Percentiles rank a stretch among this genome's conserved stretches.
Evolutionary conservation across 2,888 invertebrate genomes (phyloP).

Genomic region (Athalia cordata): DNA sequence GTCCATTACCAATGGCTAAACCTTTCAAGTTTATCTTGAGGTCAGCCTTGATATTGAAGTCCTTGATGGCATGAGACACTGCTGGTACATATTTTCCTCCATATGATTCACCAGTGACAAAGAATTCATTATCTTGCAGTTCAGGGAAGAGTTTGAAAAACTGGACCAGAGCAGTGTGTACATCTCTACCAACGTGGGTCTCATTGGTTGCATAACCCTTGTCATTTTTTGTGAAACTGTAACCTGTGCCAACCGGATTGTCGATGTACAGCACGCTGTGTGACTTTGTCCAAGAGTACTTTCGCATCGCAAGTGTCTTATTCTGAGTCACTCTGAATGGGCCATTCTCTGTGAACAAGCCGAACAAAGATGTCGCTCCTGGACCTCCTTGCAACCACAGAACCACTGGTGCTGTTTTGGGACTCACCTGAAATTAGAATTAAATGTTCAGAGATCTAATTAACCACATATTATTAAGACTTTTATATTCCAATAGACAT

Average conservation of each 20-base stretch:
- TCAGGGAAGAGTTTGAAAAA: slow-evolving; percentile 91
- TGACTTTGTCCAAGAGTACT: slow-evolving; percentile 86
- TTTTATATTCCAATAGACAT: background rate
- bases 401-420: slow-evolving; percentile 81
- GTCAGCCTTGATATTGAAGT: slow-evolving; percentile 77
- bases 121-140: slow-evolving; percentile 85
- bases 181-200: slow-evolving; percentile 85
- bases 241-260: slow-evolving; percentile 95
- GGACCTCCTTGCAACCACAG: slow-evolving; percentile 93
- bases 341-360: slow-evolving; percentile 90
- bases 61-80: slow-evolving; percentile 83
- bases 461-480: background rate
- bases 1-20: slow-evolving; percentile 86
- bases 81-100: slow-evolving; percentile 90
- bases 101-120: slow-evolving; percentile 92
- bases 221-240: slow-evolving; percentile 88
- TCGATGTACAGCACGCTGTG: slow-evolving; percentile 92
- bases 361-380: slow-evolving; percentile 86
- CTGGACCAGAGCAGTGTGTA: slow-evolving; percentile 86
- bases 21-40: slow-evolving; percentile 83
- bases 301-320: slow-evolving; percentile 77
- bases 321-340: slow-evolving; percentile 79
- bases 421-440: slow-evolving; percentile 67
- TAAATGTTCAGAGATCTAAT: slow-evolving; percentile 2
- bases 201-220: slow-evolving; percentile 88